Evolutionary conservation across 2,113 vertebrate genomes (phyloP).

Genomic region (Fulmarus glacialis): DNA sequence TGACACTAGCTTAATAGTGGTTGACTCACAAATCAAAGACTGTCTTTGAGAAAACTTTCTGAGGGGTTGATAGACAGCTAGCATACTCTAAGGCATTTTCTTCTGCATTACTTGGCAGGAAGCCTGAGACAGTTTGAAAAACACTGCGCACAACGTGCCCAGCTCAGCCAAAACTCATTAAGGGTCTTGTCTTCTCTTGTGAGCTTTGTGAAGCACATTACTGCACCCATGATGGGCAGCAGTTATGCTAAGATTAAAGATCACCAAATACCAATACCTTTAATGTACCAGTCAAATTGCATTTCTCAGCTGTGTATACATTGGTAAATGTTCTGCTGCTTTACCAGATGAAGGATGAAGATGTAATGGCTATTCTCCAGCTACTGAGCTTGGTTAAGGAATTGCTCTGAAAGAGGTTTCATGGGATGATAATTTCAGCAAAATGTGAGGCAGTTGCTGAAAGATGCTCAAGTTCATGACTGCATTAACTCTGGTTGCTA

Average conservation of each 20-base stretch:
- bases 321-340: conserved; percentile 45
- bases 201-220: conserved; percentile 66
- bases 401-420: conserved; percentile 7
- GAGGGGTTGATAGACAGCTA: conserved; percentile 51
- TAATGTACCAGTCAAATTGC: conserved; percentile 73
- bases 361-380: conserved; percentile 46
- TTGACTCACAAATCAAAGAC: conserved; percentile 54
- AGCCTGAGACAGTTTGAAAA: conserved; percentile 71
- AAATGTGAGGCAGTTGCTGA: not conserved
- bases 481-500: not conserved
- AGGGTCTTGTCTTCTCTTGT: conserved; percentile 66
- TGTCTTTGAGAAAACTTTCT: conserved; percentile 58
- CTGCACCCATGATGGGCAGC: conserved; percentile 70
- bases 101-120: conserved; percentile 69
- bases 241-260: conserved; percentile 73
- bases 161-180: conserved; percentile 73
- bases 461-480: not conserved
- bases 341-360: conserved; percentile 56
- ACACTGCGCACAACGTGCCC: conserved; percentile 62
- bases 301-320: conserved; percentile 63
- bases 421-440: not conserved
- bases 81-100: conserved; percentile 59
- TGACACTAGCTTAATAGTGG: not conserved
- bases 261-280: conserved; percentile 70
- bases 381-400: conserved; percentile 25